phyloP scores from a whole-genome alignment of 2,888 invertebrate genomes.

The Scrobipalpa atriplicella region DNA sequence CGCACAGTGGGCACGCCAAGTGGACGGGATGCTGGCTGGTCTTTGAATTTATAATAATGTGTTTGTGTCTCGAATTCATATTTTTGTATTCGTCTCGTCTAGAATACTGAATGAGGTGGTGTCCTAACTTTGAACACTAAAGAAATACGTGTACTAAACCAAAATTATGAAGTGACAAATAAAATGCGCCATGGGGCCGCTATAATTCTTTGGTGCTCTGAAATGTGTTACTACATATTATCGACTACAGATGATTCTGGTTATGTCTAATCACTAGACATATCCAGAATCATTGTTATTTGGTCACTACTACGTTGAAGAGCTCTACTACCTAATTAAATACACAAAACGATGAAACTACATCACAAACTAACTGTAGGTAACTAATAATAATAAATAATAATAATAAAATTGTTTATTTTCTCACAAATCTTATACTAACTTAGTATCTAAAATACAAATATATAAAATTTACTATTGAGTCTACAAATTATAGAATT shows the following conservation, averaged over 20 bases:
- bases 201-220: too few relatives aligned
- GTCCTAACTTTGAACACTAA: not conserved
- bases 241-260: too few relatives aligned
- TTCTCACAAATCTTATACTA: too few relatives aligned
- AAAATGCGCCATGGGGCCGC: not conserved
- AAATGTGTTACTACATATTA: not conserved
- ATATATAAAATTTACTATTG: too few relatives aligned
- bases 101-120: not conserved
- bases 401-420: too few relatives aligned
- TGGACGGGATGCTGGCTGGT: not conserved
- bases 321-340: not conserved
- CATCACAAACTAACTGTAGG: not conserved
- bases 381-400: too few relatives aligned
- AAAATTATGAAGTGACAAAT: not conserved
- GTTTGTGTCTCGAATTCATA: constrained; percentile 8
- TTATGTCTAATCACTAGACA: too few relatives aligned
- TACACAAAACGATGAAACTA: not conserved
- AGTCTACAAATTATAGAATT: too few relatives aligned
- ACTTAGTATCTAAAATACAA: too few relatives aligned
- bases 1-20: constrained; percentile 1
- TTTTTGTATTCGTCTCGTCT: constrained; percentile 4
- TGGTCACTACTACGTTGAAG: too few relatives aligned
- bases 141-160: not conserved
- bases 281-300: too few relatives aligned
- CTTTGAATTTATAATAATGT: constrained; percentile 4